Evolutionary conservation across 1,140 invertebrate species (phyloP), one percentile per base, ranked within the genome.

Genomic region (Globodera rostochiensis): DNA sequence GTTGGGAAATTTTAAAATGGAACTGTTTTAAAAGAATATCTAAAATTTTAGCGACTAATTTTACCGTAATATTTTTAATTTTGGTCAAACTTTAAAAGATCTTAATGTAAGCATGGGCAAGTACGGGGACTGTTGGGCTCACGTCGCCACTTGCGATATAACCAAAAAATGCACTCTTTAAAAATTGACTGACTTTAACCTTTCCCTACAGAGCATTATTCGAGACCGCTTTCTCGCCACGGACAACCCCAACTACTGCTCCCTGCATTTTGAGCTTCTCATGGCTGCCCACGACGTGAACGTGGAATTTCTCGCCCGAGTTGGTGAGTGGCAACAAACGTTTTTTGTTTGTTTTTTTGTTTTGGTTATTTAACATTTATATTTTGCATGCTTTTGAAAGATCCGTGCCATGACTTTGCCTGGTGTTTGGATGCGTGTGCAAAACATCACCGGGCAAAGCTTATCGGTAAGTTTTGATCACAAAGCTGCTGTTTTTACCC

Each of bases 391-490:
- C 36, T 36, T 36, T 80, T 77, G 79, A 46, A 97, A 66, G 97
- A 99, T 92, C 96, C 96, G 6, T 98, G 96, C 90, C 97, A 98
- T 90, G 98, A 99, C 90, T 98, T 99, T 87, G 97, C 96, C 1
- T 99, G 97, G 96, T 98, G 96, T 91, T 92, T 99, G 84, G 96
- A 99, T 91, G 97, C 97, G 57, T 98, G 96, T 89, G 96, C 98
- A 73, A 92, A 96, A 84, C 96, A 99, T 90, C 95, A 95, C 15
- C 53, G 77, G n/a, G 70, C 77, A 15, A 78, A 78, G 50, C 64
- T 49, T 47, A 50, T 78, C n/a, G 77, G 77, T 78, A 6, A 45
- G 25, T 64, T 57, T 60, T 67, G 47, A 21, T 57, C 57, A 19
- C 15, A 9, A 15, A 21, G 1, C 11, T 4, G 11, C 57, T 11